These are phyloP conservation scores for Chromoteleia sp. DNA, from an alignment of 2,888 invertebrate genomes.

Conservation along the genomic window DNA sequence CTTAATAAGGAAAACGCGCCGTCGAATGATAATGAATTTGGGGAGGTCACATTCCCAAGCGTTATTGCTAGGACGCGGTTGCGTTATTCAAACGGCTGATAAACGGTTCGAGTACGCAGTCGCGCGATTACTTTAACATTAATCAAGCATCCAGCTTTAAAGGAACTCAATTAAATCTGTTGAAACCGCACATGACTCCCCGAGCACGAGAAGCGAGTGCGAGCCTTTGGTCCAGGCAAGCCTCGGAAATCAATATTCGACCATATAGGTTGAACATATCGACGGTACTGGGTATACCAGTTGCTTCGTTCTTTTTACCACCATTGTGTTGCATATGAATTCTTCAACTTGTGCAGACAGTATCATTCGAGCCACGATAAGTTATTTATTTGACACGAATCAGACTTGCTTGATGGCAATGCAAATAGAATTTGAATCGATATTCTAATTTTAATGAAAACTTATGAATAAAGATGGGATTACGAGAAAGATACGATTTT, in stretches of 20 bases:
- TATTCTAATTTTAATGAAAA: neutral
- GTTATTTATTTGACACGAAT: constrained; percentile 28
- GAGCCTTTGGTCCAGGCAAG: constrained; percentile 65
- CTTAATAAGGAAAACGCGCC: constrained; percentile 7
- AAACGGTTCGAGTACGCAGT: constrained; percentile 24
- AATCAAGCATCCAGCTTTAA: constrained; percentile 60
- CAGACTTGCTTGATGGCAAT: neutral
- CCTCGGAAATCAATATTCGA: constrained; percentile 68
- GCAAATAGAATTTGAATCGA: constrained; percentile 10
- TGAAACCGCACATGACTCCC: constrained; percentile 64
- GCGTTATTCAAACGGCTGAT: constrained; percentile 12
- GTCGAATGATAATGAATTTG: constrained; percentile 19
- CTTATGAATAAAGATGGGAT: too few relatives aligned
- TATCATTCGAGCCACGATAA: constrained; percentile 2
- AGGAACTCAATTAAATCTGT: constrained; percentile 69
- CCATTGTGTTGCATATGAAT: constrained; percentile 37
- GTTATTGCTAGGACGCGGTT: constrained; percentile 1
- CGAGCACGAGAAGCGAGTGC: constrained; percentile 56
- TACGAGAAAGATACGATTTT: too few relatives aligned
- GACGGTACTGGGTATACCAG: constrained; percentile 30
- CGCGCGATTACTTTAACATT: constrained; percentile 45
- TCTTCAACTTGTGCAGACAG: constrained; percentile 6
- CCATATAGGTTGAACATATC: constrained; percentile 49
- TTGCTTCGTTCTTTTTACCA: constrained; percentile 43
- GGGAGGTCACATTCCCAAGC: constrained; percentile 9